Conservation (phyloP, 92 coral and sea anemone species). For the Paragorgia papillata region DNA sequence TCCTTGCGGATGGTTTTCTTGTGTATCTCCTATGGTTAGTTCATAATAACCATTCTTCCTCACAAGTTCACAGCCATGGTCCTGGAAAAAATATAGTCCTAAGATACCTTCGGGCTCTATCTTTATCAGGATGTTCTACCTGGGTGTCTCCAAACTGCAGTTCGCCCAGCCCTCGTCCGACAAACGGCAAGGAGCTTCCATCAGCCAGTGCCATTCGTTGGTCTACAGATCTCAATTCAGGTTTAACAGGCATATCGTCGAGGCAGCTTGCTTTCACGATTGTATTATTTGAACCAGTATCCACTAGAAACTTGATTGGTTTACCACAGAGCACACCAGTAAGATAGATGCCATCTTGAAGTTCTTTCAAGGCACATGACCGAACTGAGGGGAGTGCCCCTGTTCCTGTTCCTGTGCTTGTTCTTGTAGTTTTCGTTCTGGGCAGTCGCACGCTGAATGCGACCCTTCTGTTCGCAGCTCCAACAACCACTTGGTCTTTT, state of each 20-base stretch:
- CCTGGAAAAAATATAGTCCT: slow-evolving; percentile 48
- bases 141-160: slow-evolving; percentile 31
- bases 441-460: slow-evolving; percentile 40
- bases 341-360: slow-evolving; percentile 42
- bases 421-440: not conserved
- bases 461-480: slow-evolving; percentile 42
- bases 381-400: slow-evolving; percentile 36
- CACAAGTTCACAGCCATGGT: slow-evolving; percentile 52
- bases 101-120: slow-evolving; percentile 55
- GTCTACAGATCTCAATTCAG: slow-evolving; percentile 12
- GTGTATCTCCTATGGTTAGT: slow-evolving; percentile 27
- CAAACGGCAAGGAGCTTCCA: slow-evolving; percentile 46
- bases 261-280: slow-evolving; percentile 41
- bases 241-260: slow-evolving; percentile 20
- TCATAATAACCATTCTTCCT: slow-evolving; percentile 37
- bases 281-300: slow-evolving; percentile 56
- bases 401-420: slow-evolving; percentile 43
- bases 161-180: slow-evolving; percentile 35
- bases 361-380: slow-evolving; percentile 18
- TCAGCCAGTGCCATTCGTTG: slow-evolving; percentile 50
- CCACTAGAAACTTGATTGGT: slow-evolving; percentile 58
- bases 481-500: slow-evolving; percentile 39
- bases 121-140: slow-evolving; percentile 27
- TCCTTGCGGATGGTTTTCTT: not conserved
- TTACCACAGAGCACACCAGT: slow-evolving; percentile 31